These are phyloP conservation scores for Halocynthia roretzi DNA, from an alignment of 23 tunicate genomes.

Conservation along the genomic window DNA sequence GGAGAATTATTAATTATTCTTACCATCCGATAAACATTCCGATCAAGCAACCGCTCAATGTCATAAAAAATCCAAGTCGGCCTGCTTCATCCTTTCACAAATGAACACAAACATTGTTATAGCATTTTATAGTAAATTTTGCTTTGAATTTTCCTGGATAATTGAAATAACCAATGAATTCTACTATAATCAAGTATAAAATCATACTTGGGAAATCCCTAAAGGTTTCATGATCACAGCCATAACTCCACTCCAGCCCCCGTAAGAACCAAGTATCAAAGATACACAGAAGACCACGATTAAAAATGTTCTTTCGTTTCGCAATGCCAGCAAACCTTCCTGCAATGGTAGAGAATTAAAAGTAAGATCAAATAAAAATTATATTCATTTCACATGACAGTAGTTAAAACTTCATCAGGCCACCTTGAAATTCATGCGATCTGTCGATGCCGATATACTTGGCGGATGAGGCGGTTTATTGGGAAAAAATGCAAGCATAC, in stretches of 20 bases:
- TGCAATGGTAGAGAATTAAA: slow-evolving; percentile 20
- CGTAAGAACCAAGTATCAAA: slow-evolving; percentile 46
- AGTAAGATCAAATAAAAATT: neutral
- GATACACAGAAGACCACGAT: slow-evolving; percentile 38
- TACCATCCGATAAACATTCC: slow-evolving; percentile 81
- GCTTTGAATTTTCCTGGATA: neutral
- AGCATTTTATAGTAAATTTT: neutral
- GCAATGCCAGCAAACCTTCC: slow-evolving; percentile 57
- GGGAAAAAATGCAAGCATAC: slow-evolving; percentile 58
- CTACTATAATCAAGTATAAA: neutral
- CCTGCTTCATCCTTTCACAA: slow-evolving; percentile 40
- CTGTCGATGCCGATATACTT: slow-evolving; percentile 53
- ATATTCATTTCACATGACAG: too few species aligned
- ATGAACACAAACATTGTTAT: neutral
- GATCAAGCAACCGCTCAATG: slow-evolving; percentile 39
- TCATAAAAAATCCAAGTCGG: slow-evolving; percentile 59
- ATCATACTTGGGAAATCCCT: slow-evolving; percentile 41
- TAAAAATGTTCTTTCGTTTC: slow-evolving; percentile 23
- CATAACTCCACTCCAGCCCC: slow-evolving; percentile 89
- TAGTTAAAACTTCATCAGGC: neutral
- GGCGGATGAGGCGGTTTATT: slow-evolving; percentile 82
- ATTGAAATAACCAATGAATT: neutral
- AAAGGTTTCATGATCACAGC: slow-evolving; percentile 45
- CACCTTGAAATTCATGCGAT: slow-evolving; percentile 59
- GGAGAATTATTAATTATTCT: slow-evolving; percentile 16